phyloP scores from a whole-genome alignment of 2,888 invertebrate species.

The Noctua comes region DNA sequence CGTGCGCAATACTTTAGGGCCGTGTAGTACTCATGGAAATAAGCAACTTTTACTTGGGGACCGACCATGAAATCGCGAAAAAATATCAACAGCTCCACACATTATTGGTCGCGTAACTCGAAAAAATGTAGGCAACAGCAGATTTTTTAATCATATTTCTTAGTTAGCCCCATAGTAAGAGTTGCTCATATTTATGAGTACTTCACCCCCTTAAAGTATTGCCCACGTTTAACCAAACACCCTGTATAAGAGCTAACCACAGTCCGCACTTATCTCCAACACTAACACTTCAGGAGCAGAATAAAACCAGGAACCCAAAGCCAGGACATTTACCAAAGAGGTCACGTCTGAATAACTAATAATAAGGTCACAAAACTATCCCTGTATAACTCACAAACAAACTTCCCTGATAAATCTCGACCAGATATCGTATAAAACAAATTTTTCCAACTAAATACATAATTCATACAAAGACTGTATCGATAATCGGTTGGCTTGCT shows the following conservation, averaged over 20 bases:
- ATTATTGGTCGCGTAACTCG: no score
- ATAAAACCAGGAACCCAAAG: conserved; percentile 14
- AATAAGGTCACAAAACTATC: conserved; percentile 54
- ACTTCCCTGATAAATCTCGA: conserved; percentile 66
- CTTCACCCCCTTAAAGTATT: no score
- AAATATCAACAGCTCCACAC: no score
- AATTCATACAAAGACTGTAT: conserved; percentile 82
- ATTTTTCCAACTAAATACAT: conserved; percentile 85
- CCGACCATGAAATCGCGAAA: no score
- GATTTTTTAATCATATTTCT: no score
- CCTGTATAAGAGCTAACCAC: background rate
- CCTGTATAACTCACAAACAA: conserved; percentile 61
- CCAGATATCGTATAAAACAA: conserved; percentile 64
- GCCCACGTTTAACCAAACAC: no score
- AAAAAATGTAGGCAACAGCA: no score
- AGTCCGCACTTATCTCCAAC: conserved; percentile 16
- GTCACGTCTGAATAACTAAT: conserved; percentile 63
- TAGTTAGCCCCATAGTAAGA: no score
- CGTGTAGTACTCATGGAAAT: no score
- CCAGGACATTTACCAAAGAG: conserved; percentile 54
- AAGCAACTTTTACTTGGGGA: no score
- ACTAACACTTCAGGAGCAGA: conserved; percentile 7
- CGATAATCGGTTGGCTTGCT: conserved; percentile 67
- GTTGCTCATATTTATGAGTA: no score
- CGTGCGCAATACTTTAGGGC: no score